phyloP scores from a whole-genome alignment of 2,797 vertebrate species.

The Esox lucius region DNA sequence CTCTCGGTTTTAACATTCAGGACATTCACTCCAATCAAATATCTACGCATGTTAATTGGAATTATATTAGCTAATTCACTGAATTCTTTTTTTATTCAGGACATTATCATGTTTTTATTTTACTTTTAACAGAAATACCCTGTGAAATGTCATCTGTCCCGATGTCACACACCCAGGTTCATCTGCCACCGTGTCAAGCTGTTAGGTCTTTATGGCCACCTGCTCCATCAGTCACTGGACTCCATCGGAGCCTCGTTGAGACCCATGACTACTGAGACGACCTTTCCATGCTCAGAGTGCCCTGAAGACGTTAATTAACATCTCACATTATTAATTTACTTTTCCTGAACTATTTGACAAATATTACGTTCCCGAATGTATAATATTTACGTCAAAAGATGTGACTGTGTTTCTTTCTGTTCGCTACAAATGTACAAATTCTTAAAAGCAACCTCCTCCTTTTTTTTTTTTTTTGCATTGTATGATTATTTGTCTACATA shows the following conservation, averaged over 20 bases:
- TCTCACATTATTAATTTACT: not conserved
- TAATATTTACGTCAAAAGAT: not conserved
- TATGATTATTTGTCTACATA: no score
- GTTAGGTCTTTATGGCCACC: constrained; percentile 27
- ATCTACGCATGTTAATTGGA: constrained; percentile 51
- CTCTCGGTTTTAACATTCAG: constrained; percentile 45
- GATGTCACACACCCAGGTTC: constrained; percentile 22
- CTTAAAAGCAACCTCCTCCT: no score
- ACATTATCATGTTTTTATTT: no score
- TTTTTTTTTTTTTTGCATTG: no score
- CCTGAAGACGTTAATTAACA: not conserved
- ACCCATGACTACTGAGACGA: not conserved
- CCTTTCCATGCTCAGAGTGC: not conserved
- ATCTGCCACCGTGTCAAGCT: constrained; percentile 25
- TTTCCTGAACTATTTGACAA: not conserved
- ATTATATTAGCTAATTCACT: constrained; percentile 42
- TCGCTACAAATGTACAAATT: not conserved
- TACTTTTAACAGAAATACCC: no score
- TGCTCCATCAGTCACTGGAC: constrained; percentile 29
- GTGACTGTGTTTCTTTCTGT: not conserved
- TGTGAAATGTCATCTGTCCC: constrained; percentile 24
- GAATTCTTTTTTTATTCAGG: constrained; percentile 3
- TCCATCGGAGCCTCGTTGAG: not conserved
- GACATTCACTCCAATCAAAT: constrained; percentile 33
- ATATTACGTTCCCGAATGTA: no score